Percentiles rank a stretch among this genome's conserved stretches.
phyloP scores from a whole-genome alignment of 2,888 invertebrate species.

The Molorchus minor region DNA sequence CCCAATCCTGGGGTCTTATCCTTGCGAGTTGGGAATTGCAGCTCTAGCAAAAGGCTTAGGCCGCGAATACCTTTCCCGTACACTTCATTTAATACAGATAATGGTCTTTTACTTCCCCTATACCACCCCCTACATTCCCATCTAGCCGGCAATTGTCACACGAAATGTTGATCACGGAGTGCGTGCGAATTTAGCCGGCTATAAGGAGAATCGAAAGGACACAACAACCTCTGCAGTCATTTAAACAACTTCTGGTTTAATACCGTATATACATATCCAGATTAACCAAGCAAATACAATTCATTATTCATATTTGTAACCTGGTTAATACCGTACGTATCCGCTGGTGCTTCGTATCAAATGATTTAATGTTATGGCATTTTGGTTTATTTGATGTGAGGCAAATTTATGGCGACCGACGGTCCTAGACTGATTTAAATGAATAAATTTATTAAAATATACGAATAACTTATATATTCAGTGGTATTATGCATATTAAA shows the following conservation, averaged over 20 bases:
- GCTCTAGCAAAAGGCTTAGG: slow-evolving; percentile 61
- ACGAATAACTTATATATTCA: no score
- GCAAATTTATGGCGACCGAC: neutral
- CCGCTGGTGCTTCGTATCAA: neutral
- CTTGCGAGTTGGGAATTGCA: slow-evolving; percentile 59
- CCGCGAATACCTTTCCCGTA: slow-evolving; percentile 60
- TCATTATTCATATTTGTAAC: slow-evolving; percentile 33
- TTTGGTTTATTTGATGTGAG: neutral
- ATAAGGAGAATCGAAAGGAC: slow-evolving; percentile 60
- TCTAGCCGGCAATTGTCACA: slow-evolving; percentile 51
- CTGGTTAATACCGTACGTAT: slow-evolving; percentile 12
- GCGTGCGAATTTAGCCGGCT: slow-evolving; percentile 59
- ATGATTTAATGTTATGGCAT: neutral
- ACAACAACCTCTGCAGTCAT: slow-evolving; percentile 52
- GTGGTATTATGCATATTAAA: no score
- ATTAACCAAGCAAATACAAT: slow-evolving; percentile 37
- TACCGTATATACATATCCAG: slow-evolving; percentile 38
- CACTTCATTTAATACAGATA: slow-evolving; percentile 64
- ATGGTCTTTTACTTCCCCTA: slow-evolving; percentile 65
- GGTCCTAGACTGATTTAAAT: neutral
- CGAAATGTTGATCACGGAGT: slow-evolving; percentile 58
- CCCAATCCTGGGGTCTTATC: slow-evolving; percentile 60
- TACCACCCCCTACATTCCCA: slow-evolving; percentile 45
- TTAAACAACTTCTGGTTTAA: slow-evolving; percentile 52
- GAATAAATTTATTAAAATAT: neutral